phyloP scores from a whole-genome alignment of 2,113 vertebrate species.

The Butastur rufipennis region DNA sequence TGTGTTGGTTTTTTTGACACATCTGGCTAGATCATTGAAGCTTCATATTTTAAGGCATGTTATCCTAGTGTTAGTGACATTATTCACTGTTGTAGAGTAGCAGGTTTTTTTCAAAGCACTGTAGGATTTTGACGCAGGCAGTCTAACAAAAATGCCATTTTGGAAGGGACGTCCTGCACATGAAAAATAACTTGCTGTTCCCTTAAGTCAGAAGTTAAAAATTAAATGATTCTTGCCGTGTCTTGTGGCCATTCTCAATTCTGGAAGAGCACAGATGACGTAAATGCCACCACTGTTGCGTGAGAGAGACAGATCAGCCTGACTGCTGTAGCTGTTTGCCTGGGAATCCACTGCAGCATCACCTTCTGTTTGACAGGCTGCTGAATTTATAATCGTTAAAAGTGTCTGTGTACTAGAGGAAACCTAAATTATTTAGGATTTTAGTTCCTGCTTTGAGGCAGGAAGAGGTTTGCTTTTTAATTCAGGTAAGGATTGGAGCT shows the following conservation, averaged over 20 bases:
- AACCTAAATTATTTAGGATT: background rate
- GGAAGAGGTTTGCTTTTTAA: background rate
- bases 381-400: background rate
- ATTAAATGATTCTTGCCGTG: background rate
- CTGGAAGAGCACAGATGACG: background rate
- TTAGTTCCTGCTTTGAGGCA: background rate
- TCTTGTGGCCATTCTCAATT: background rate
- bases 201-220: background rate
- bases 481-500: background rate
- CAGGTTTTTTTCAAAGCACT: background rate
- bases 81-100: background rate
- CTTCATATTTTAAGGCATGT: background rate
- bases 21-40: background rate
- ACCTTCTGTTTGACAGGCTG: background rate
- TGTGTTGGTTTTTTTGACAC: background rate
- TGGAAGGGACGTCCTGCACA: background rate
- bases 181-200: background rate
- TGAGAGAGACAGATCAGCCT: background rate
- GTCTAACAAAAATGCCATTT: background rate
- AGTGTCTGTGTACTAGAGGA: background rate
- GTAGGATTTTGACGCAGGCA: background rate
- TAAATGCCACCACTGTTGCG: background rate
- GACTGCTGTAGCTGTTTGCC: background rate
- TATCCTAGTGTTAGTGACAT: background rate
- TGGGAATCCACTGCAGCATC: background rate